Evolutionary conservation across 2,113 vertebrate species (phyloP).

Genomic region (Deroptyus accipitrinus): DNA sequence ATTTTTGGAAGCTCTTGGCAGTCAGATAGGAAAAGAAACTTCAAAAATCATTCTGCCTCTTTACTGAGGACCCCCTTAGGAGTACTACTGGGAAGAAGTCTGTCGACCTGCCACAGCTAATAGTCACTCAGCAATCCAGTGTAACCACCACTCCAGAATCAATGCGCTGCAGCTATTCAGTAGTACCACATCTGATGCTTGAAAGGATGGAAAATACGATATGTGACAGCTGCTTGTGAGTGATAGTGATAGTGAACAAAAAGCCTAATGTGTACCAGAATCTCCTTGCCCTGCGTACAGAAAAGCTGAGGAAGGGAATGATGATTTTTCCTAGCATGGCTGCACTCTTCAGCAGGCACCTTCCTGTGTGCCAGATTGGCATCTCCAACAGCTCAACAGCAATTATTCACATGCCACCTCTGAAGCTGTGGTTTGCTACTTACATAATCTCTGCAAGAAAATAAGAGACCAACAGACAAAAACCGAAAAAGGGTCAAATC

Average conservation of each 20-base stretch:
- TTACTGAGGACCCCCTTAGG: conserved; percentile 16
- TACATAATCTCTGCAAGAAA: not conserved
- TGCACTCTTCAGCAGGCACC: not conserved
- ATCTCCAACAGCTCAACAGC: not conserved
- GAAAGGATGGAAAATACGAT: conserved; percentile 1
- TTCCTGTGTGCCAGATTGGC: conserved; percentile 28
- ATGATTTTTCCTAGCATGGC: not conserved
- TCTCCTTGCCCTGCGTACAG: not conserved
- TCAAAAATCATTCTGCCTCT: conserved; percentile 19
- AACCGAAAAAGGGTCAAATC: not conserved
- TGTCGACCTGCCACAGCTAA: conserved; percentile 34
- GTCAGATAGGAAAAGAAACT: not conserved
- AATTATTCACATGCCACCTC: not conserved
- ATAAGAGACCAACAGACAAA: not conserved
- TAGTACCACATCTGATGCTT: not conserved
- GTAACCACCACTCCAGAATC: conserved; percentile 3
- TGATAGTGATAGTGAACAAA: conserved; percentile 28
- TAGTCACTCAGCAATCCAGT: conserved; percentile 12
- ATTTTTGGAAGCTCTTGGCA: conserved; percentile 27
- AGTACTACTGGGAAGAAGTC: conserved; percentile 29
- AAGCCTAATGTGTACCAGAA: not conserved
- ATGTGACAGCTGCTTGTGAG: conserved; percentile 45
- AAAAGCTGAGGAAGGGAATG: not conserved
- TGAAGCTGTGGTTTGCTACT: not conserved
- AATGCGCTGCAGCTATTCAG: not conserved